Conservation (phyloP, 2,113 vertebrate genomes). For the Cynopterus brachyotis region DNA sequence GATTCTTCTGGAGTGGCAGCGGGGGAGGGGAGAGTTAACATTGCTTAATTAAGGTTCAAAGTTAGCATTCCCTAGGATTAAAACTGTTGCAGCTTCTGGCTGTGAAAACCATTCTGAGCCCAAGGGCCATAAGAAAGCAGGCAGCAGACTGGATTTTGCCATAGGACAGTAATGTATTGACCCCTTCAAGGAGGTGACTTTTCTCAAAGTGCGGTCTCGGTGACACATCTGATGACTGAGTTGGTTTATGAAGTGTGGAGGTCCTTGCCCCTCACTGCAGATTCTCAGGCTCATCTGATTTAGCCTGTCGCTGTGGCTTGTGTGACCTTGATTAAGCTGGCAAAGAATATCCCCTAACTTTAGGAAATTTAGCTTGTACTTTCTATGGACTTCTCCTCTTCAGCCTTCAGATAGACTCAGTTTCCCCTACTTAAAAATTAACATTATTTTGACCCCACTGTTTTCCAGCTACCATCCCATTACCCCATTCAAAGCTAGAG, state of each 20-base stretch:
- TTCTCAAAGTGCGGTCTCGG: background rate
- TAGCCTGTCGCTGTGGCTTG: background rate
- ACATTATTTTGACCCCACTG: background rate
- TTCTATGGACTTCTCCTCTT: background rate
- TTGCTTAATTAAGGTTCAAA: background rate
- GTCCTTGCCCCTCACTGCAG: background rate
- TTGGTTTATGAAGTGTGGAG: background rate
- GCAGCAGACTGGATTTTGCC: background rate
- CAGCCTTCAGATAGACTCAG: background rate
- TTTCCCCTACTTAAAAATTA: background rate
- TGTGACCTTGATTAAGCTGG: background rate
- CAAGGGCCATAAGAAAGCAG: background rate
- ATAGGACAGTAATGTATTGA: fast-evolving
- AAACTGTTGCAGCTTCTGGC: background rate
- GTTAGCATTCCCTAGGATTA: background rate
- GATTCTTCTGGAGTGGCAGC: background rate
- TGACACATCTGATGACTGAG: background rate
- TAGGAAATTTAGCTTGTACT: background rate
- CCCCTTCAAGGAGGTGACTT: background rate
- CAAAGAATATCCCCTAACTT: background rate
- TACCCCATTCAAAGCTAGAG: background rate
- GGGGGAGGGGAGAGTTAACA: background rate
- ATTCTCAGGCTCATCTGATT: background rate
- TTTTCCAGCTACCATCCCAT: background rate
- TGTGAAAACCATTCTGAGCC: background rate